Evolutionary conservation across 2,113 vertebrate genomes (phyloP).

Genomic region (Murina feae): DNA sequence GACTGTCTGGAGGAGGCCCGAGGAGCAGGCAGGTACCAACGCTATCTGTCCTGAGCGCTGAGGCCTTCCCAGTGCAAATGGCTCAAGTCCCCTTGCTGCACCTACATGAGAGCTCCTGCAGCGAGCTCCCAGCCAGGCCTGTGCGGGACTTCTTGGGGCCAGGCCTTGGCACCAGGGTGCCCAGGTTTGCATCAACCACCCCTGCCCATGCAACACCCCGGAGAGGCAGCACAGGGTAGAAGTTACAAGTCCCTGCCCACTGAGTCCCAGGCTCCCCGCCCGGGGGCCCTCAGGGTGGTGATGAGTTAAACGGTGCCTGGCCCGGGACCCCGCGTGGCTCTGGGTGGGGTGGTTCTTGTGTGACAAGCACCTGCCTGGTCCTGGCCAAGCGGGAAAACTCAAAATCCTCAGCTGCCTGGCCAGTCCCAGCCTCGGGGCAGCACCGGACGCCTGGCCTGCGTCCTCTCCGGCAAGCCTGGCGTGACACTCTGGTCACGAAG

Average conservation of each 20-base stretch:
- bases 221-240: background rate
- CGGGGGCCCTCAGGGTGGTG: background rate
- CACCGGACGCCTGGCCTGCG: background rate
- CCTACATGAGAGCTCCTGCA: background rate
- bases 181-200: background rate
- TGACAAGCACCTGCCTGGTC: background rate
- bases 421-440: background rate
- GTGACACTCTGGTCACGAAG: background rate
- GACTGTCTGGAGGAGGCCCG: background rate
- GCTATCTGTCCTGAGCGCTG: background rate
- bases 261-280: background rate
- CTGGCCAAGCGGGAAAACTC: background rate
- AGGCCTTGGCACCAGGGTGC: background rate
- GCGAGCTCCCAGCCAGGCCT: background rate
- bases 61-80: background rate
- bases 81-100: background rate
- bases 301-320: background rate
- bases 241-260: background rate
- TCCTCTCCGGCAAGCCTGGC: background rate
- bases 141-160: background rate
- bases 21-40: background rate
- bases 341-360: background rate
- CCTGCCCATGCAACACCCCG: background rate
- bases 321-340: background rate
- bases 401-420: rapidly evolving